Evolutionary conservation across 2,797 vertebrate species (phyloP).

Genomic region (Siniperca obscura): DNA sequence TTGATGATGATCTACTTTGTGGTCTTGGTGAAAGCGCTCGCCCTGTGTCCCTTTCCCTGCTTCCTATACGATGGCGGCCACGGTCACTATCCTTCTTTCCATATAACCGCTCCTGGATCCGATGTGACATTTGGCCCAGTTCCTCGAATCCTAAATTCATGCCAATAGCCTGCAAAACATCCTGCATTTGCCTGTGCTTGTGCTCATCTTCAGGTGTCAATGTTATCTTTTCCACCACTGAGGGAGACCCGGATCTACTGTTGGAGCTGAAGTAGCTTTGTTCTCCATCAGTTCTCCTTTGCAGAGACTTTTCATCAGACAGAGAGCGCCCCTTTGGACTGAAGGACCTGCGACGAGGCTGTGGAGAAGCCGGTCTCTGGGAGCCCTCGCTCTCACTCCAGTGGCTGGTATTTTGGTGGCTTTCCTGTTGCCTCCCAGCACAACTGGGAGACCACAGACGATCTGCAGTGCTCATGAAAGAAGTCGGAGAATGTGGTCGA

Average conservation of each 20-base stretch:
- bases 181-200: conserved; percentile 74
- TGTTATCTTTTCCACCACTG: conserved; percentile 24
- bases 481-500: conserved; percentile 13
- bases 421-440: conserved; percentile 26
- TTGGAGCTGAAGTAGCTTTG: conserved; percentile 9
- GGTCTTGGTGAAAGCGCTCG: conserved; percentile 20
- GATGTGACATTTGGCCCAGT: conserved; percentile 77
- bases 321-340: conserved; percentile 28
- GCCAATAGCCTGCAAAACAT: conserved; percentile 78
- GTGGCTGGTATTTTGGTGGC: not conserved
- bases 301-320: conserved; percentile 39
- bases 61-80: not conserved
- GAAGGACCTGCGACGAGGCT: conserved; percentile 13
- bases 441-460: conserved; percentile 14
- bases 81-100: conserved; percentile 67
- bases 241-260: conserved; percentile 53
- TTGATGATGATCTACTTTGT: conserved; percentile 64
- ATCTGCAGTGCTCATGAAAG: conserved; percentile 8
- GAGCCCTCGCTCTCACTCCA: conserved; percentile 41
- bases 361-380: conserved; percentile 15
- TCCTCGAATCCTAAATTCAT: conserved; percentile 79
- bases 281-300: not conserved
- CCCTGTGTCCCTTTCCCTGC: conserved; percentile 32
- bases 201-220: conserved; percentile 65
- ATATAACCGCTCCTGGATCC: conserved; percentile 79